Evolutionary conservation across 2,888 invertebrate species (phyloP), one percentile per base, ranked within the genome.

Genomic region (Agrotis ipsilon): DNA sequence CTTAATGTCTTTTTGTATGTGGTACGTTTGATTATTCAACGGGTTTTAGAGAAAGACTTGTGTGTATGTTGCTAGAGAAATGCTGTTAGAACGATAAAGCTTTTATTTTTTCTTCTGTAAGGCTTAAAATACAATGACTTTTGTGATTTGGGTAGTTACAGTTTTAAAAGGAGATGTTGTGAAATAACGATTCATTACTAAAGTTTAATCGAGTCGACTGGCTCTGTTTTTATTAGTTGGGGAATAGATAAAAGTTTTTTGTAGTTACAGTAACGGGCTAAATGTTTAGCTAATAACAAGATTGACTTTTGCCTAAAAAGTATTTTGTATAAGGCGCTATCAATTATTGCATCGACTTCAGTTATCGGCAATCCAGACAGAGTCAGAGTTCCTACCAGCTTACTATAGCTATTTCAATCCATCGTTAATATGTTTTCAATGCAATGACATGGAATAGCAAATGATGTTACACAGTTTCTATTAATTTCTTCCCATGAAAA

Each of bases 21-120:
- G 58, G 52, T 1, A 58, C 19, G 78, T 81, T 81, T 77, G 78
- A 81, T 79, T 77, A 77, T 81, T 78, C 72, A 66, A 78, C 69
- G 57, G 58, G 49, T 62, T 45, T 52, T 21, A 60, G 27, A 46
- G 45, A 49, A 76, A 78, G 27, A 14, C 45, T 49, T 39, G 68
- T 60, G 11, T 14, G 39, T 18, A 9, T 43, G 45, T 16, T 9
- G 13, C 2, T 43, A 16, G n/a, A 21, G 18, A 48, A 21, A 13
- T 43, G n/a, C 14, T 48, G 14, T 24, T 19, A 21, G 27, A 75
- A 21, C 19, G 3, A 27, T 2, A 14, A 19, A 24, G 13, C 0
- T 39, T 19, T 52, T 45, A 49, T 45, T 32, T 14, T n/a, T 9
- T 67, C 11, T 11, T n/a, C 13, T 5, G 13, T 16, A 73, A 13